A percentile compares a stretch with the other conserved stretches of the same genome.
Evolutionary conservation across 2,113 vertebrate genomes (phyloP).

Genomic region (Toxotes chatareus): DNA sequence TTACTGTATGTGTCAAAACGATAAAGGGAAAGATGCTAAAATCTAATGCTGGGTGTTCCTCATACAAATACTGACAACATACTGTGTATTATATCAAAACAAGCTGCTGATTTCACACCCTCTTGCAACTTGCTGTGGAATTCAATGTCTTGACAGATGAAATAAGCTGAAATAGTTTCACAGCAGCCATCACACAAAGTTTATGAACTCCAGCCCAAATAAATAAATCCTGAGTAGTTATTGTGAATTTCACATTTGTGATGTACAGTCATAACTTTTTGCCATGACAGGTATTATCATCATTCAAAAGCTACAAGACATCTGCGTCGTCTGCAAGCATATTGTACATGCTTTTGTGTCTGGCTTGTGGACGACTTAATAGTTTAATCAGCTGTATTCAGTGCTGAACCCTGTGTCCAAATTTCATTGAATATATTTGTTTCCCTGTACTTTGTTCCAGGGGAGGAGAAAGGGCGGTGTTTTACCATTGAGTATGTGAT

Average conservation of each 20-base stretch:
- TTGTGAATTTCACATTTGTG: neutral
- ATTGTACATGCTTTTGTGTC: slow-evolving; percentile 1
- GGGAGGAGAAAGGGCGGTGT: slow-evolving; percentile 93
- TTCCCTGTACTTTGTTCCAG: slow-evolving; percentile 76
- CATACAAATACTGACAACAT: slow-evolving; percentile 17
- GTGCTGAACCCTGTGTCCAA: neutral
- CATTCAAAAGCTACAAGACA: neutral
- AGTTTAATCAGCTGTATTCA: neutral
- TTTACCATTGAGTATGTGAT: slow-evolving; percentile 97
- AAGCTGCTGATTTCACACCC: slow-evolving; percentile 10
- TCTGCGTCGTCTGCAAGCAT: neutral
- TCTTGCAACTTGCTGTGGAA: neutral
- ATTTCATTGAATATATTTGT: neutral
- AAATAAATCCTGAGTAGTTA: neutral
- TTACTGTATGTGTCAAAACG: slow-evolving; percentile 14
- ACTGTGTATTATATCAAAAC: neutral
- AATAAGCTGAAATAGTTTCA: slow-evolving; percentile 4
- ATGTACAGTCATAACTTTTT: neutral
- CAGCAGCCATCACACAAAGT: neutral
- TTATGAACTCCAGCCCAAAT: neutral
- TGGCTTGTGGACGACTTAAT: neutral
- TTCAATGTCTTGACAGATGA: neutral
- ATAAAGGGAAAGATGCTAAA: slow-evolving; percentile 50
- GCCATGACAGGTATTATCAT: slow-evolving; percentile 4
- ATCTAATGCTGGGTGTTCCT: slow-evolving; percentile 39